Evolutionary conservation across 2,888 invertebrate species (phyloP).

Genomic region (Orthosia cruda): DNA sequence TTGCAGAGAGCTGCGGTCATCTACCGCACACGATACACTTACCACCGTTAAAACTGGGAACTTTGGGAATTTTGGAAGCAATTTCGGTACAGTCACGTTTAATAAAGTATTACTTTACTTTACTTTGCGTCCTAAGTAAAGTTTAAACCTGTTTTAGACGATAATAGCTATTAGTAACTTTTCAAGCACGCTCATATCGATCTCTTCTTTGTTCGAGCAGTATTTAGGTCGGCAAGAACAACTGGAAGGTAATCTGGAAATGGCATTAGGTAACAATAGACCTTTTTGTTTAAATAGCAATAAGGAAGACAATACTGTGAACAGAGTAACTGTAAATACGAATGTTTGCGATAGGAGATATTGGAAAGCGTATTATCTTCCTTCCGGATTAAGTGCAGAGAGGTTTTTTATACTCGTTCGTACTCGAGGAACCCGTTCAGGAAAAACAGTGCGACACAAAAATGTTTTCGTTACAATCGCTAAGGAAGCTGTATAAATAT

Average conservation of each 20-base stretch:
- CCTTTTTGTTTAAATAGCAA: slow-evolving; percentile 55
- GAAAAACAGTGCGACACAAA: slow-evolving; percentile 11
- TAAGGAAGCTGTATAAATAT: slow-evolving; percentile 12
- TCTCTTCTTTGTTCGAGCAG: slow-evolving; percentile 63
- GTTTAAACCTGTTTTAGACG: slow-evolving; percentile 74
- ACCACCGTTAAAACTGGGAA: slow-evolving; percentile 62
- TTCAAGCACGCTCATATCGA: slow-evolving; percentile 66
- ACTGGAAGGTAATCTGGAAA: slow-evolving; percentile 56
- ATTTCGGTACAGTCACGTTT: slow-evolving; percentile 68
- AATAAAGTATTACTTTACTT: slow-evolving; percentile 73
- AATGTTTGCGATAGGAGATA: slow-evolving; percentile 57
- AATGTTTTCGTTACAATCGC: slow-evolving; percentile 22
- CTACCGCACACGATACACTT: slow-evolving; percentile 57
- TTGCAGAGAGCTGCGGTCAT: slow-evolving; percentile 40
- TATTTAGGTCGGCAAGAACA: slow-evolving; percentile 61
- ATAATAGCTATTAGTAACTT: slow-evolving; percentile 75
- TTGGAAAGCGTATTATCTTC: slow-evolving; percentile 54
- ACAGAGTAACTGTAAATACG: slow-evolving; percentile 62
- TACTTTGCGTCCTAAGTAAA: slow-evolving; percentile 68
- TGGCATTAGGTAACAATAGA: slow-evolving; percentile 58
- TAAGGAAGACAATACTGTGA: slow-evolving; percentile 48
- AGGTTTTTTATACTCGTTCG: slow-evolving; percentile 7
- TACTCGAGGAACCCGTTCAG: slow-evolving; percentile 1
- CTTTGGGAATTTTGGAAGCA: slow-evolving; percentile 29
- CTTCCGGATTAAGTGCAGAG: slow-evolving; percentile 31